Conservation (phyloP, 2,888 invertebrate genomes). For the Acanthoscelides obtectus region DNA sequence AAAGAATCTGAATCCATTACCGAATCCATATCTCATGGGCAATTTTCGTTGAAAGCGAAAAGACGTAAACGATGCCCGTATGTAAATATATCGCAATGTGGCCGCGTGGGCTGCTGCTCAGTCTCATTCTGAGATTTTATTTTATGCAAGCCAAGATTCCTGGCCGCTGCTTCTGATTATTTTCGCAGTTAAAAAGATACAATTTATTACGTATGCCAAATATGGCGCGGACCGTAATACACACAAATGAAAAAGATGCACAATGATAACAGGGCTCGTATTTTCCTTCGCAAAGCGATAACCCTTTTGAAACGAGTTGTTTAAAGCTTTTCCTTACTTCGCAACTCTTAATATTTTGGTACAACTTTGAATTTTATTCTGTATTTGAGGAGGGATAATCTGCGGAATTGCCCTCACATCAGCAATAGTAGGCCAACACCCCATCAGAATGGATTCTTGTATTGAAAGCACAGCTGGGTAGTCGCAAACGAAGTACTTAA, state of each 20-base stretch:
- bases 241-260: slow-evolving; percentile 8
- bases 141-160: slow-evolving; percentile 28
- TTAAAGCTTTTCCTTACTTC: no score
- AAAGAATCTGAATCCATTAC: neutral
- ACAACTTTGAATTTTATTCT: no score
- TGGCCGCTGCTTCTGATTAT: slow-evolving; percentile 34
- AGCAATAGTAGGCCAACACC: no score
- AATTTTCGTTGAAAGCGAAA: neutral
- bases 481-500: no score
- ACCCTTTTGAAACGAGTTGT: no score
- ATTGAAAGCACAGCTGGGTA: no score
- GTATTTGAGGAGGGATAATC: no score
- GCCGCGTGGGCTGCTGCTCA: slow-evolving; percentile 29
- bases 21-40: neutral
- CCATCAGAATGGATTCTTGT: no score
- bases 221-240: slow-evolving; percentile 28
- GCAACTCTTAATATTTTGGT: no score
- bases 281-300: no score
- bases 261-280: no score
- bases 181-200: slow-evolving; percentile 31
- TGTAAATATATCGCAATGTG: slow-evolving; percentile 21
- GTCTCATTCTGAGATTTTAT: slow-evolving; percentile 31
- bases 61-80: slow-evolving; percentile 13
- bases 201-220: slow-evolving; percentile 31
- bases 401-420: no score